Conservation (phyloP, 2,797 vertebrate genomes). For the Pagetopsis macropterus region DNA sequence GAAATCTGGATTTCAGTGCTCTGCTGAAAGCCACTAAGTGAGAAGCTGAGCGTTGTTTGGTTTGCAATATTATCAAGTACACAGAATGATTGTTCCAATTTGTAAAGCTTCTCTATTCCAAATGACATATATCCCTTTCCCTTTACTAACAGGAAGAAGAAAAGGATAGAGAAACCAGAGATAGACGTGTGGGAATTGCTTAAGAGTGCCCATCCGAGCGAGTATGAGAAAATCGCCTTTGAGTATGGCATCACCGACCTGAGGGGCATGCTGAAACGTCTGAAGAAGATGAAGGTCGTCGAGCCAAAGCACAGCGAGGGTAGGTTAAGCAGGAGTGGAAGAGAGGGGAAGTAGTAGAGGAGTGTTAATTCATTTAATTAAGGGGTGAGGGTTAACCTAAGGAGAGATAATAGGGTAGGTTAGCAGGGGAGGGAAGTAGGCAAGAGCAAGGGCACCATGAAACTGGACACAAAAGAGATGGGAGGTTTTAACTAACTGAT, state of each 20-base stretch:
- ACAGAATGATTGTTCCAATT: background rate
- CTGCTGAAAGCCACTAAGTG: constrained; percentile 89
- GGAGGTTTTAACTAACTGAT: constrained; percentile 7
- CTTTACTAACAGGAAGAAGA: constrained; percentile 73
- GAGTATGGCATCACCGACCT: constrained; percentile 93
- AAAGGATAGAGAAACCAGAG: constrained; percentile 67
- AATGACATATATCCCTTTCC: background rate
- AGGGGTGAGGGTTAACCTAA: constrained; percentile 18
- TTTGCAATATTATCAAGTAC: constrained; percentile 14
- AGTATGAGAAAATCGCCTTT: constrained; percentile 93
- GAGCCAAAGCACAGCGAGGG: constrained; percentile 87
- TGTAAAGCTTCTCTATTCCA: background rate
- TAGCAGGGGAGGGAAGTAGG: background rate
- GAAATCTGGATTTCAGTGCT: constrained; percentile 91
- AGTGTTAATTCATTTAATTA: constrained; percentile 7
- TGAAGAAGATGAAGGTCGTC: constrained; percentile 89
- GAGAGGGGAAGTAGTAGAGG: background rate
- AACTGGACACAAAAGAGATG: background rate
- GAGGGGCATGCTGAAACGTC: constrained; percentile 92
- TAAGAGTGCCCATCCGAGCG: constrained; percentile 90
- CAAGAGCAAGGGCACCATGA: background rate
- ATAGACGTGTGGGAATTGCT: constrained; percentile 90
- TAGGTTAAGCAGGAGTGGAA: constrained; percentile 44
- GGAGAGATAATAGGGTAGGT: background rate
- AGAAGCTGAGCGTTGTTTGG: constrained; percentile 37